Conservation (phyloP, 1,140 invertebrate genomes). For the Psix sp. region DNA sequence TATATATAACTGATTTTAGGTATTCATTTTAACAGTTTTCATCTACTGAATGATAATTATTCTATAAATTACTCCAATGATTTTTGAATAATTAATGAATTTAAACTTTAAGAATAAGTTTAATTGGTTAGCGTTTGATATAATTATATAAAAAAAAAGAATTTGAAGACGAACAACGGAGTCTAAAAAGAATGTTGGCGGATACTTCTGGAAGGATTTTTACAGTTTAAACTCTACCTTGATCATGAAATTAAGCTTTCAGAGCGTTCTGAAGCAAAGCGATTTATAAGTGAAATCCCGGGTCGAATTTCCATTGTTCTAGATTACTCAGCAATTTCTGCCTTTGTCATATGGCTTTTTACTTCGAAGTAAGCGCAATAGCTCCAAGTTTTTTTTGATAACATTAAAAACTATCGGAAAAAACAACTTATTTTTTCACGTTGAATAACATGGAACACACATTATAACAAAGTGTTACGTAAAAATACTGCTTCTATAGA, state of each 20-base stretch:
- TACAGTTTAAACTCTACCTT: slow-evolving; percentile 45
- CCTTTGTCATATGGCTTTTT: slow-evolving; percentile 44
- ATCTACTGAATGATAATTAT: too few relatives aligned
- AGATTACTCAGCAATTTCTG: slow-evolving; percentile 49
- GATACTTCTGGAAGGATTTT: slow-evolving; percentile 32
- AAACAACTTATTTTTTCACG: slow-evolving; percentile 23
- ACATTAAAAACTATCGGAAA: slow-evolving; percentile 31
- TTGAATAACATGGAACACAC: slow-evolving; percentile 6
- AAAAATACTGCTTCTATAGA: too few relatives aligned
- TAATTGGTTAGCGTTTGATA: neutral
- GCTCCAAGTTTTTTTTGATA: slow-evolving; percentile 37
- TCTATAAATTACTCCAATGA: too few relatives aligned
- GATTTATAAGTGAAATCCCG: slow-evolving; percentile 51
- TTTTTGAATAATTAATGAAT: too few relatives aligned
- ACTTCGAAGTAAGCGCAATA: slow-evolving; percentile 27
- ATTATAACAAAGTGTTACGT: neutral
- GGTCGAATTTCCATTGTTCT: slow-evolving; percentile 49
- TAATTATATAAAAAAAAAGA: slow-evolving; percentile 26
- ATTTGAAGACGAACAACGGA: neutral
- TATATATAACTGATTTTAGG: too few relatives aligned
- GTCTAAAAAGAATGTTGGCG: slow-evolving; percentile 3
- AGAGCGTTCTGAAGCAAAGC: slow-evolving; percentile 42
- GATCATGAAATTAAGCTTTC: slow-evolving; percentile 57
- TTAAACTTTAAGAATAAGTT: neutral
- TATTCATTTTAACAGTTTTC: too few relatives aligned